Percentiles rank a stretch among this genome's conserved stretches.
phyloP scores from a whole-genome alignment of 2,888 invertebrate species.

The Drosophila mimica region DNA sequence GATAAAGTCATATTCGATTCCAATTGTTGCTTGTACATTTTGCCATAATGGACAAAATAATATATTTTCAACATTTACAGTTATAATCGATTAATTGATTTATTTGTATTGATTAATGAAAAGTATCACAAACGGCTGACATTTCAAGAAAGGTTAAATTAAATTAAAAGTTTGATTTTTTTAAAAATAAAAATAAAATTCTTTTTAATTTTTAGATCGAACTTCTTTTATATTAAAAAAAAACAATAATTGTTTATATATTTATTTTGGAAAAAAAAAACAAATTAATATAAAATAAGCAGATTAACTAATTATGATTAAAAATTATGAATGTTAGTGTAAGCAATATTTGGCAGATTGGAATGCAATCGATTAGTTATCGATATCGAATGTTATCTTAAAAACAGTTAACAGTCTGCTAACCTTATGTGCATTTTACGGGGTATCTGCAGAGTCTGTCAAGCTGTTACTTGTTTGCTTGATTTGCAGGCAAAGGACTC shows the following conservation, averaged over 20 bases:
- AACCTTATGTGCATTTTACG: background rate
- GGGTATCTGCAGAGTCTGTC: constrained; percentile 19
- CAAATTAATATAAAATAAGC: too few relatives aligned
- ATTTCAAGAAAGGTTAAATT: too few relatives aligned
- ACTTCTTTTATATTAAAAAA: background rate
- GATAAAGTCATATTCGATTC: background rate
- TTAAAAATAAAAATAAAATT: background rate
- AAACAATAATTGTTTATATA: background rate
- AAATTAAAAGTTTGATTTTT: background rate
- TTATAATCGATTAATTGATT: too few relatives aligned
- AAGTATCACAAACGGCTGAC: background rate
- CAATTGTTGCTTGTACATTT: background rate
- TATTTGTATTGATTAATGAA: too few relatives aligned
- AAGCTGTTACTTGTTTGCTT: background rate
- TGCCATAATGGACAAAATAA: too few relatives aligned
- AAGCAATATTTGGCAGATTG: background rate
- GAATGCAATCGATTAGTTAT: background rate
- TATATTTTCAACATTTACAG: background rate
- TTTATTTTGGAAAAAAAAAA: background rate
- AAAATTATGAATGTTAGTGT: too few relatives aligned
- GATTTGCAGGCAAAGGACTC: constrained; percentile 44
- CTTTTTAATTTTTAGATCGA: background rate
- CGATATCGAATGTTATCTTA: background rate
- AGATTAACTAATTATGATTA: too few relatives aligned
- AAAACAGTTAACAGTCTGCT: background rate